Conservation (phyloP, 2,797 vertebrate genomes). For the Choloepus didactylus region DNA sequence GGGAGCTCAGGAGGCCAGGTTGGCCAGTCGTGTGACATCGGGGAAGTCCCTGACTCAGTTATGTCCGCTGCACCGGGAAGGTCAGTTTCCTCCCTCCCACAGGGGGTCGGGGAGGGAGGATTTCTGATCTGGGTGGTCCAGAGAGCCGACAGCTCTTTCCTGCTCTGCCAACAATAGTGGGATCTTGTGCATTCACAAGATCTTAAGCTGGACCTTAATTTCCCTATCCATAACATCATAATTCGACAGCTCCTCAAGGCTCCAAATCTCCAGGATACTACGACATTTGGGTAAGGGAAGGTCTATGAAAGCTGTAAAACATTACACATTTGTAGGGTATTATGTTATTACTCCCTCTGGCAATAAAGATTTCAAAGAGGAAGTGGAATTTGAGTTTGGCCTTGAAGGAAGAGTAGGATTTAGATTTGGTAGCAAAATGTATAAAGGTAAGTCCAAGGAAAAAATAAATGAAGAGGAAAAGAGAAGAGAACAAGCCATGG, state of each 20-base stretch:
- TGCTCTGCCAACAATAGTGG: background rate
- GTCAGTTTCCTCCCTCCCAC: no score
- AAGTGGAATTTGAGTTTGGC: constrained; percentile 14
- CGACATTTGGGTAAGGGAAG: background rate
- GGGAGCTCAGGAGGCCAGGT: fast-evolving
- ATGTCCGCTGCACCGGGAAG: no score
- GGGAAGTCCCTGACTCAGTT: background rate
- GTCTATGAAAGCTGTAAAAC: background rate
- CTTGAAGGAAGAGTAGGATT: background rate
- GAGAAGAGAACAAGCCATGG: background rate
- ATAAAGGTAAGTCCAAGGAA: background rate
- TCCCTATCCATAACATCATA: background rate
- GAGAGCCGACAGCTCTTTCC: background rate
- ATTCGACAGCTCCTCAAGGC: no score
- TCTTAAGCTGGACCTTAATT: background rate
- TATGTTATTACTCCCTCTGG: background rate
- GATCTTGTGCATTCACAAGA: background rate
- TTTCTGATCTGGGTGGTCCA: background rate
- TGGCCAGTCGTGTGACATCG: background rate
- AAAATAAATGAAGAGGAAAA: background rate
- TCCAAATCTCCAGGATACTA: fast-evolving
- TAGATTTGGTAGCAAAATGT: background rate
- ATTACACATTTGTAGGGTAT: background rate
- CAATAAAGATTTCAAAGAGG: background rate
- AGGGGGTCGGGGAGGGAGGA: background rate